phyloP scores from a whole-genome alignment of 53 echinoderm and acorn worm species.

The Glandiceps talaboti region DNA sequence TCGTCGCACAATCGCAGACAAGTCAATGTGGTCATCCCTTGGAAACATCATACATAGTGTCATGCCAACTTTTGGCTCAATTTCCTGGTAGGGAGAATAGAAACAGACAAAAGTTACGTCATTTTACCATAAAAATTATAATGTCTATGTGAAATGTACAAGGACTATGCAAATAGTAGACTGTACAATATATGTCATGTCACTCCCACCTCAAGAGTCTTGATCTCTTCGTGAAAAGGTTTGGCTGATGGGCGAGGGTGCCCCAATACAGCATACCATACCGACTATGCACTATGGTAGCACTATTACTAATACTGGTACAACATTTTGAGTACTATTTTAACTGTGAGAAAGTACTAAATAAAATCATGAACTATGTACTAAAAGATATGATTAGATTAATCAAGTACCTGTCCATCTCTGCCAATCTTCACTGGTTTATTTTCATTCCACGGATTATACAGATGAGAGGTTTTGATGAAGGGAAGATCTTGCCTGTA shows the following conservation, averaged over 20 bases:
- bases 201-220: too few relatives aligned
- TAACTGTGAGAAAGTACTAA: slow-evolving; percentile 5
- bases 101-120: too few relatives aligned
- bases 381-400: background rate
- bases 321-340: too few relatives aligned
- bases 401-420: slow-evolving; percentile 75
- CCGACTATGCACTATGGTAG: too few relatives aligned
- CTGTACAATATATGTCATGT: too few relatives aligned
- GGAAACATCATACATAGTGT: slow-evolving; percentile 83
- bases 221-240: too few relatives aligned
- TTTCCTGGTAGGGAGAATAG: slow-evolving; percentile 77
- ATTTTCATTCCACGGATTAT: slow-evolving; percentile 91
- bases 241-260: too few relatives aligned
- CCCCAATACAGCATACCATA: too few relatives aligned
- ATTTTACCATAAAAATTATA: too few relatives aligned
- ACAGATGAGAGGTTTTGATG: slow-evolving; percentile 70
- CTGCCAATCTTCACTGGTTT: slow-evolving; percentile 98
- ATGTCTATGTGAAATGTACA: too few relatives aligned
- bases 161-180: too few relatives aligned
- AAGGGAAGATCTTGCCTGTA: slow-evolving; percentile 83
- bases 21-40: slow-evolving; percentile 83
- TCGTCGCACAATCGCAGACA: slow-evolving; percentile 82
- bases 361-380: background rate
- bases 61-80: slow-evolving; percentile 77
- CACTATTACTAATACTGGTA: too few relatives aligned